Percentiles rank a stretch among this genome's conserved stretches.
These are phyloP conservation scores for Globia sparganii DNA, from an alignment of 2,888 invertebrate species.

Conservation along the genomic window DNA sequence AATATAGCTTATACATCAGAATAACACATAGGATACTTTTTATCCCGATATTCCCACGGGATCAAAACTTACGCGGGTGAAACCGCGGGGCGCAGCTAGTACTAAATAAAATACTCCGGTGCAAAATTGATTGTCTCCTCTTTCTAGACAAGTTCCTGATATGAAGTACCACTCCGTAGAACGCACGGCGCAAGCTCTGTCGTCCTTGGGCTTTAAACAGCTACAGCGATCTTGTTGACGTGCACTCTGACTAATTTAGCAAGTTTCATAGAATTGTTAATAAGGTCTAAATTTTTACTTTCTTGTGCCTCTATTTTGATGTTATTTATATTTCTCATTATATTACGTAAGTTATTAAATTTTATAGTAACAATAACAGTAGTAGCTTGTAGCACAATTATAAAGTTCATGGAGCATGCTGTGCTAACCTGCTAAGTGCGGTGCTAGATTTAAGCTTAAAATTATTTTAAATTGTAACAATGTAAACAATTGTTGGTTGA, in stretches of 20 bases:
- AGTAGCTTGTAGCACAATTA: neutral
- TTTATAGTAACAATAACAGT: neutral
- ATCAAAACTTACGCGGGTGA: too few species aligned
- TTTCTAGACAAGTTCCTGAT: neutral
- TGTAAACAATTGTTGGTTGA: neutral
- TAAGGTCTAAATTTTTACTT: neutral
- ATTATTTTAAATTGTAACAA: neutral
- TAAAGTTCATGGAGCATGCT: neutral
- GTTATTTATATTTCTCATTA: neutral
- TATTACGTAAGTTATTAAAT: neutral
- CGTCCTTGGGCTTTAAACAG: neutral
- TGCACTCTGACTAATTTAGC: neutral
- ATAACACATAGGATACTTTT: too few species aligned
- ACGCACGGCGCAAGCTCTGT: neutral
- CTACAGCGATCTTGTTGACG: neutral
- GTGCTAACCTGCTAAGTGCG: too few species aligned
- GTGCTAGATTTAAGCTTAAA: neutral
- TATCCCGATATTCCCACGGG: too few species aligned
- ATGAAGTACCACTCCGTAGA: neutral
- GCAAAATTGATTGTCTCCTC: neutral
- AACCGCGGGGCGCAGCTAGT: too few species aligned
- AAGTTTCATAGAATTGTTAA: neutral
- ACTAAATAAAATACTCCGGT: neutral
- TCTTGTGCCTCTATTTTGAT: neutral
- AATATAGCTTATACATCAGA: too few species aligned